Conservation (phyloP, 2,888 invertebrate genomes). For the Campoplex nolae region DNA sequence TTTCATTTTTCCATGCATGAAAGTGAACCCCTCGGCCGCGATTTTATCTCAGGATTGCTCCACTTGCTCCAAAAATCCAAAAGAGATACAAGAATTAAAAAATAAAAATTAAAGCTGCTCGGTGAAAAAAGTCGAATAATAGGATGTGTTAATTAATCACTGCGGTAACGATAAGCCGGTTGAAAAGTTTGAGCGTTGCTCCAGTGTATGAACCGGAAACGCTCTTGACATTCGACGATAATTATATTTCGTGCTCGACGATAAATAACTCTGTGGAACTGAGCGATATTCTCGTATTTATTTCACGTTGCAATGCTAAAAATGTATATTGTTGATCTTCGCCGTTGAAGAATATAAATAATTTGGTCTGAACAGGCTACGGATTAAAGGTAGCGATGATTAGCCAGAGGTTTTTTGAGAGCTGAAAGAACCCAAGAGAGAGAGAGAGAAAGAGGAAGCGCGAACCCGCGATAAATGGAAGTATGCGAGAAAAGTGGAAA, state of each 20-base stretch:
- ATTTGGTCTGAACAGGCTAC: background rate
- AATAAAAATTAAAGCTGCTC: background rate
- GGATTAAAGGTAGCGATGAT: constrained; percentile 17
- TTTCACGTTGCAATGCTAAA: background rate
- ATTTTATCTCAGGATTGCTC: background rate
- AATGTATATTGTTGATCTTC: background rate
- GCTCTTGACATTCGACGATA: constrained; percentile 4
- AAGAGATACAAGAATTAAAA: background rate
- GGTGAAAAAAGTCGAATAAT: background rate
- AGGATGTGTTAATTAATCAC: background rate
- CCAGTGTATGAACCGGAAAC: background rate
- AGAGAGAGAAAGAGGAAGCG: background rate
- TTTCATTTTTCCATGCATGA: background rate
- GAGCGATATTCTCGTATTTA: background rate
- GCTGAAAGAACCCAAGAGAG: constrained; percentile 19
- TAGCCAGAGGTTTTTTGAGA: constrained; percentile 3
- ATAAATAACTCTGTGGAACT: background rate
- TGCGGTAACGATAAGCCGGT: background rate
- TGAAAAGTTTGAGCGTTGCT: background rate
- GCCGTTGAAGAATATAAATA: constrained; percentile 11
- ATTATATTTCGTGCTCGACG: background rate
- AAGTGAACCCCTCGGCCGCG: background rate
- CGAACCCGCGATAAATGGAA: constrained; percentile 38
- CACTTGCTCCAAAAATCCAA: background rate
- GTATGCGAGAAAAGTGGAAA: constrained; percentile 40